Conservation (phyloP, 2,113 vertebrate genomes). For the Chaenocephalus aceratus region DNA sequence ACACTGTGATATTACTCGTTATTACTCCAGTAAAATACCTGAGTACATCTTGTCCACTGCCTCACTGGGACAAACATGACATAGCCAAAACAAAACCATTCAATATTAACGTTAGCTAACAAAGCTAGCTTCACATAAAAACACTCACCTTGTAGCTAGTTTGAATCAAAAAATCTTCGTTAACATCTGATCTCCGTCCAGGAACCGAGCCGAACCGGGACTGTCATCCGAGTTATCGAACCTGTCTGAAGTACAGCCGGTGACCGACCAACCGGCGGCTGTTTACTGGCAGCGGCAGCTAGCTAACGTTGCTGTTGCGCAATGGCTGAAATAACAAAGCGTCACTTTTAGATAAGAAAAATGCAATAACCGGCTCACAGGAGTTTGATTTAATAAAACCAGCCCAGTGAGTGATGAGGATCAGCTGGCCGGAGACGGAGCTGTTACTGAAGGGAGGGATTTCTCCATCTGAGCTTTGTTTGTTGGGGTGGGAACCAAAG, state of each 20-base stretch:
- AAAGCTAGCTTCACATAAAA: conserved; percentile 11
- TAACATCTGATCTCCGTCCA: conserved; percentile 20
- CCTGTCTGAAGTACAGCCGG: not conserved
- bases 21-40: not conserved
- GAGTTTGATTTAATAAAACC: not conserved
- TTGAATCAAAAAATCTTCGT: conserved; percentile 22
- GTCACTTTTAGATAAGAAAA: not conserved
- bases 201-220: not conserved
- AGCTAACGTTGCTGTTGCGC: conserved; percentile 52
- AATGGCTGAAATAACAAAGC: conserved; percentile 19
- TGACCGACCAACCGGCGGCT: not conserved
- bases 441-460: not conserved
- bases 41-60: not conserved
- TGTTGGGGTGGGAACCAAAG: conserved; percentile 64
- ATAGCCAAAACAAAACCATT: conserved; percentile 12
- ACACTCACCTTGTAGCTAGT: conserved; percentile 56
- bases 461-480: conserved; percentile 55
- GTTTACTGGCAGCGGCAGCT: conserved; percentile 19
- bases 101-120: conserved; percentile 6
- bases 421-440: not conserved
- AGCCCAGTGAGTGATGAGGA: not conserved
- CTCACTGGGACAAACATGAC: conserved; percentile 31
- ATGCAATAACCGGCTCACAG: accelerated
- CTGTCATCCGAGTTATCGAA: conserved; percentile 6
- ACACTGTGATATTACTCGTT: not conserved